A percentile compares a stretch with the other conserved stretches of the same genome.
These are phyloP conservation scores for Panthera leo DNA, from an alignment of 2,113 vertebrate species.

Conservation along the genomic window DNA sequence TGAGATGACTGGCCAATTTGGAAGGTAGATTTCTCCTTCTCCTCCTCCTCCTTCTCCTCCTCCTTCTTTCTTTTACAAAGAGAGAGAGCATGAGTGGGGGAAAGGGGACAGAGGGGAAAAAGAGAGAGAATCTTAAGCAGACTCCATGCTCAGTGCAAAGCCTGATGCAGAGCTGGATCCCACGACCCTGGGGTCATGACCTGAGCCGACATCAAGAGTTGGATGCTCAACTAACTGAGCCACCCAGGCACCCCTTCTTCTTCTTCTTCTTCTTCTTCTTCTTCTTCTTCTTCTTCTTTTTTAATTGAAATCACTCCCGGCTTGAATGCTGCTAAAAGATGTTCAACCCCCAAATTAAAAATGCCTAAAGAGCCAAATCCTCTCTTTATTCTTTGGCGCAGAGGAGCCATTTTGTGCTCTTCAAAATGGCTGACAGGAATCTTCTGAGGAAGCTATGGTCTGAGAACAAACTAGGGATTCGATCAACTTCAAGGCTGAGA, in stretches of 20 bases:
- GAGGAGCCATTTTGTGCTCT: not conserved
- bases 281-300: not conserved
- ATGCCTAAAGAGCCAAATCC: not conserved
- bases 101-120: no score
- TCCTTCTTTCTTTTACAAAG: not conserved
- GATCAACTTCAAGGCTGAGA: not conserved
- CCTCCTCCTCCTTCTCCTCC: no score
- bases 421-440: slow-evolving; percentile 25
- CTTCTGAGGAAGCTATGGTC: not conserved
- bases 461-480: slow-evolving; percentile 9
- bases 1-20: not conserved
- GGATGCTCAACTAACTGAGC: no score
- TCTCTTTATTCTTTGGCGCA: not conserved
- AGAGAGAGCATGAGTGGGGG: no score
- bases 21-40: not conserved
- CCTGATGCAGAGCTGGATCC: no score
- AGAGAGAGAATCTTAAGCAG: no score
- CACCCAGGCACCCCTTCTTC: not conserved
- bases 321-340: not conserved
- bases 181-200: no score
- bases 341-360: not conserved
- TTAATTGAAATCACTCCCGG: not conserved
- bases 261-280: not conserved
- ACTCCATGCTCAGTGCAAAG: no score
- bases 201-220: no score